Evolutionary conservation across 2,797 vertebrate genomes (phyloP).

Genomic region (Poecilia velifera): DNA sequence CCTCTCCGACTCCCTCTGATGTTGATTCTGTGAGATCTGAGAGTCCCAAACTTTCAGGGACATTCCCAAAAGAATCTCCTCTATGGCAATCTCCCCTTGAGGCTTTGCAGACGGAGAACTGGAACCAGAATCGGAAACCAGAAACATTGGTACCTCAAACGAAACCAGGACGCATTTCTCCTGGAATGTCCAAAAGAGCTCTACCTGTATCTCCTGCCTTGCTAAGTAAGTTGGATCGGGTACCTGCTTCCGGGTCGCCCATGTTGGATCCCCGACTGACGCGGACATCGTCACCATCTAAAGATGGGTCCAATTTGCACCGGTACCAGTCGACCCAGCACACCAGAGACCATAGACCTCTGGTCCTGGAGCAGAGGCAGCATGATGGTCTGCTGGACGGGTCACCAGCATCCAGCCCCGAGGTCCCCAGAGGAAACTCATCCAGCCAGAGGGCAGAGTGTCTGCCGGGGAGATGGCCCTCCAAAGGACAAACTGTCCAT

Average conservation of each 20-base stretch:
- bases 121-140: constrained; percentile 23
- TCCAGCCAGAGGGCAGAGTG: constrained; percentile 40
- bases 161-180: constrained; percentile 41
- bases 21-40: constrained; percentile 57
- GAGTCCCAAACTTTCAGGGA: constrained; percentile 46
- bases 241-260: constrained; percentile 46
- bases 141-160: constrained; percentile 40
- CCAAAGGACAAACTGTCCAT: constrained; percentile 5
- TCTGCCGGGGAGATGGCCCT: constrained; percentile 48
- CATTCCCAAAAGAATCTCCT: constrained; percentile 37
- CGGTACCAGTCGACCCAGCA: constrained; percentile 64
- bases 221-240: constrained; percentile 39
- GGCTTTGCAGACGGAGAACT: constrained; percentile 27
- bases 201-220: constrained; percentile 46
- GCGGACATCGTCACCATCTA: constrained; percentile 20
- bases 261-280: constrained; percentile 52
- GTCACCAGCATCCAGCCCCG: constrained; percentile 40
- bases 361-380: constrained; percentile 28
- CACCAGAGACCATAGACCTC: constrained; percentile 43
- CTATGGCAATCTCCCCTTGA: constrained; percentile 33
- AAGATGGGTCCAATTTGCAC: constrained; percentile 46
- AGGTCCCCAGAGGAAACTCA: constrained; percentile 28
- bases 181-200: constrained; percentile 31
- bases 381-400: constrained; percentile 33
- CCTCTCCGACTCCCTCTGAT: constrained; percentile 66